Evolutionary conservation across 2,888 invertebrate species (phyloP).

Genomic region (Eretmocerus hayati): DNA sequence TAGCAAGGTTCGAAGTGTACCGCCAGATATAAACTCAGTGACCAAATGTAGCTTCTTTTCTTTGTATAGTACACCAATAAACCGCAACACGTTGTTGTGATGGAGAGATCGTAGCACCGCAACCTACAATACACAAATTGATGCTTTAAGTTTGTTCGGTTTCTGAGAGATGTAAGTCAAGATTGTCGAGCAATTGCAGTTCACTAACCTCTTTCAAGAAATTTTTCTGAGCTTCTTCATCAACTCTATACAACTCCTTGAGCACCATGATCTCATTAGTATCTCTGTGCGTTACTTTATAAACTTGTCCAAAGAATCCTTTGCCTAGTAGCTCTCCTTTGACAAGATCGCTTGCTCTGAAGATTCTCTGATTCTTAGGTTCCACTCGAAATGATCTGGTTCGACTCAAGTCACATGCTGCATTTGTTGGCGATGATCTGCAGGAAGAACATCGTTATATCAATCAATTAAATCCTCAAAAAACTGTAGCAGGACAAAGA

Average conservation of each 20-base stretch:
- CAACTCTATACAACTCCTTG: constrained; percentile 86
- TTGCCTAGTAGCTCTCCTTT: constrained; percentile 84
- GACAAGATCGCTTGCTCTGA: constrained; percentile 83
- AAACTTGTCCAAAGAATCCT: constrained; percentile 92
- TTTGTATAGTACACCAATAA: constrained; percentile 89
- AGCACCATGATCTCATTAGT: constrained; percentile 93
- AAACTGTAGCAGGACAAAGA: background rate
- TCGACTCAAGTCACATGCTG: constrained; percentile 67
- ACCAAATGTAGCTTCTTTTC: constrained; percentile 86
- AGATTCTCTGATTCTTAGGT: constrained; percentile 66
- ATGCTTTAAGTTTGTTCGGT: background rate
- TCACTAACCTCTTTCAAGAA: constrained; percentile 77
- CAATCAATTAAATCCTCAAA: background rate
- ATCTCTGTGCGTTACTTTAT: constrained; percentile 82
- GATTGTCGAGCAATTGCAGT: too few species aligned
- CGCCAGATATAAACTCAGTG: constrained; percentile 88
- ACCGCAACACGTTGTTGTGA: constrained; percentile 84
- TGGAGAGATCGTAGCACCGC: constrained; percentile 83
- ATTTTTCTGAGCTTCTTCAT: constrained; percentile 89
- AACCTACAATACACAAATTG: constrained; percentile 51
- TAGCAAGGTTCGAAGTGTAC: constrained; percentile 78
- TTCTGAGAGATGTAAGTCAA: background rate
- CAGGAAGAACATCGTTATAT: too few species aligned
- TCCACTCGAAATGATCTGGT: constrained; percentile 83
- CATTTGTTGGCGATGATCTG: constrained; percentile 43